phyloP scores from a whole-genome alignment of 2,113 vertebrate species.

The Ifrita kowaldi region DNA sequence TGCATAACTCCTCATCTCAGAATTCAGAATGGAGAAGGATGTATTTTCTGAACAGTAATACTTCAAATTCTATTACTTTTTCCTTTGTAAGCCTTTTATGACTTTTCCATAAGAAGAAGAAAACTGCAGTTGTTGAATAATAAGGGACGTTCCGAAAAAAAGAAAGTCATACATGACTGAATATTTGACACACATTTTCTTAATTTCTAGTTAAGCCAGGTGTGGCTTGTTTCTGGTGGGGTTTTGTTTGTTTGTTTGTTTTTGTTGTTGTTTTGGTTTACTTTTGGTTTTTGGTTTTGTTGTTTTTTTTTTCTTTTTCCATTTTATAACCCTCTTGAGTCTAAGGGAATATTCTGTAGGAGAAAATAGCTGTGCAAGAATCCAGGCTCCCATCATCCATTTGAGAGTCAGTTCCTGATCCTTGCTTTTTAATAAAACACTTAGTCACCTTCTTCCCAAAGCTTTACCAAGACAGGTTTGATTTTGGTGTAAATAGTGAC shows the following conservation, averaged over 20 bases:
- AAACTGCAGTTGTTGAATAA: background rate
- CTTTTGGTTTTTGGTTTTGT: background rate
- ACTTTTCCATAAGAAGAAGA: background rate
- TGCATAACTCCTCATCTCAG: background rate
- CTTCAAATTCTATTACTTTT: background rate
- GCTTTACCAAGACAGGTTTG: background rate
- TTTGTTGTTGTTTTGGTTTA: background rate
- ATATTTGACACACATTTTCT: background rate
- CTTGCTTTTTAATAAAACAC: background rate
- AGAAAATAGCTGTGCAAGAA: background rate
- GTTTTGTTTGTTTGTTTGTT: background rate
- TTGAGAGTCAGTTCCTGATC: background rate
- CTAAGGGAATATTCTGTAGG: background rate
- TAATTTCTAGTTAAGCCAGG: background rate
- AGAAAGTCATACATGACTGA: background rate
- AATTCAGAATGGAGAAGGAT: background rate
- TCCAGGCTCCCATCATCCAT: background rate
- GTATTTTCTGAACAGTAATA: background rate
- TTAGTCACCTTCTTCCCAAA: background rate
- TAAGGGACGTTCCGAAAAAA: background rate
- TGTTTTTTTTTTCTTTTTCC: no score
- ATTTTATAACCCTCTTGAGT: background rate
- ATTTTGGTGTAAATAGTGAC: background rate
- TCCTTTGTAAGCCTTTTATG: background rate
- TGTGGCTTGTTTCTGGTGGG: background rate